Conservation (phyloP, 2,797 vertebrate species). For the Pogonophryne albipinna region DNA sequence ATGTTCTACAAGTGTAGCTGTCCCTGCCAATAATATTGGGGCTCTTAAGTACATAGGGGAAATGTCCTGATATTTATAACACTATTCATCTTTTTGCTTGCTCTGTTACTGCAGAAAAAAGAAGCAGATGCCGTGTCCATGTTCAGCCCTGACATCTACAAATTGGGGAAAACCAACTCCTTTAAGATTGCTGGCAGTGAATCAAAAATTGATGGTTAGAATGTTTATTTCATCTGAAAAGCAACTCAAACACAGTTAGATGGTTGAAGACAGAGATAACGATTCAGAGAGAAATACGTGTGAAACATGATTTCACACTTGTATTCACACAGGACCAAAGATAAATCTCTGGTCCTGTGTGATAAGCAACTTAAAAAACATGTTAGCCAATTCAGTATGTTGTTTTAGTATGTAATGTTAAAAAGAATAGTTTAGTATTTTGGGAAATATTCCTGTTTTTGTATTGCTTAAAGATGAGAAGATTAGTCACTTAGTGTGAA, state of each 20-base stretch:
- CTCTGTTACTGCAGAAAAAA: constrained; percentile 76
- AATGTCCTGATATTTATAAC: neutral
- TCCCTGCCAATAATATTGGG: too few species aligned
- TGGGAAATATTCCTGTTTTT: too few species aligned
- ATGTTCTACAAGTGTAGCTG: neutral
- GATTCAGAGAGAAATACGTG: neutral
- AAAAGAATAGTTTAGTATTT: too few species aligned
- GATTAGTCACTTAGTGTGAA: too few species aligned
- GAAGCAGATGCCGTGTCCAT: constrained; percentile 90
- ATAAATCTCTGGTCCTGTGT: too few species aligned
- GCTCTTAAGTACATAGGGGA: neutral
- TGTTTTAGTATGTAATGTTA: too few species aligned
- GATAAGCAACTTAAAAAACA: too few species aligned
- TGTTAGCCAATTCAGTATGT: too few species aligned
- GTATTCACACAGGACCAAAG: too few species aligned
- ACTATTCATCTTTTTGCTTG: neutral
- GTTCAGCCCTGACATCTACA: constrained; percentile 85
- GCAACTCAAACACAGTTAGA: neutral
- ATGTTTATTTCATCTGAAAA: neutral
- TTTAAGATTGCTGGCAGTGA: constrained; percentile 92
- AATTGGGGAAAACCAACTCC: constrained; percentile 81
- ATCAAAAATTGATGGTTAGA: constrained; percentile 87
- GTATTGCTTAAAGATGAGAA: too few species aligned
- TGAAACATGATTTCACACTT: neutral
- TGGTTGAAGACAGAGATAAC: neutral